phyloP scores from a whole-genome alignment of 2,113 vertebrate species.

The Paramisgurnus dabryanus region DNA sequence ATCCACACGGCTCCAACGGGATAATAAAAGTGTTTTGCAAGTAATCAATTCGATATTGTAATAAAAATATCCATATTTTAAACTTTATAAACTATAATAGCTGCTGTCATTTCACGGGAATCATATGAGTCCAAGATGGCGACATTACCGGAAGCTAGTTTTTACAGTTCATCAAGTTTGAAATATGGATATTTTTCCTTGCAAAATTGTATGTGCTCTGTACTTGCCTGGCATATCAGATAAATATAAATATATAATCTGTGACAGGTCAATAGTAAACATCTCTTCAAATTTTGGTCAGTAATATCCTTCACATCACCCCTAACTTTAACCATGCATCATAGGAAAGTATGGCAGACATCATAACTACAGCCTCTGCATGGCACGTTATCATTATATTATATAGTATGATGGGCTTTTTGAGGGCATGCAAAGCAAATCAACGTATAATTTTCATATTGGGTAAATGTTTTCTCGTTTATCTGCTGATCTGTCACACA shows the following conservation, averaged over 20 bases:
- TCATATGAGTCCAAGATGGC: too few species aligned
- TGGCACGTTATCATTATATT: background rate
- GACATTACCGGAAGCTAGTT: too few species aligned
- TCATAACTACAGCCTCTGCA: background rate
- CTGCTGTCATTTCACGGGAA: too few species aligned
- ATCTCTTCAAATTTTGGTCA: background rate
- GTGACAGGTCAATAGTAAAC: background rate
- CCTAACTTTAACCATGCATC: background rate
- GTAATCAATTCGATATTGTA: too few species aligned
- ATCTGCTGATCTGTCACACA: background rate
- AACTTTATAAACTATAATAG: too few species aligned
- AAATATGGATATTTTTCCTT: too few species aligned
- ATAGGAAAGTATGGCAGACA: background rate
- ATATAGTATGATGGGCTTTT: background rate
- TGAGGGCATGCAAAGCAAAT: background rate
- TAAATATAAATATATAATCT: constrained; percentile 10
- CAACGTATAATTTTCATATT: background rate
- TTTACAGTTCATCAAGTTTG: too few species aligned
- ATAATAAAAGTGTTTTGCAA: too few species aligned
- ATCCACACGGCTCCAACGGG: too few species aligned
- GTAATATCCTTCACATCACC: constrained; percentile 2
- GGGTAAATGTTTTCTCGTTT: background rate
- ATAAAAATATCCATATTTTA: too few species aligned
- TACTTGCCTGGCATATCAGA: background rate
- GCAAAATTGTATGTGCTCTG: background rate